phyloP scores from a whole-genome alignment of 2,113 vertebrate species.

The Columba livia region DNA sequence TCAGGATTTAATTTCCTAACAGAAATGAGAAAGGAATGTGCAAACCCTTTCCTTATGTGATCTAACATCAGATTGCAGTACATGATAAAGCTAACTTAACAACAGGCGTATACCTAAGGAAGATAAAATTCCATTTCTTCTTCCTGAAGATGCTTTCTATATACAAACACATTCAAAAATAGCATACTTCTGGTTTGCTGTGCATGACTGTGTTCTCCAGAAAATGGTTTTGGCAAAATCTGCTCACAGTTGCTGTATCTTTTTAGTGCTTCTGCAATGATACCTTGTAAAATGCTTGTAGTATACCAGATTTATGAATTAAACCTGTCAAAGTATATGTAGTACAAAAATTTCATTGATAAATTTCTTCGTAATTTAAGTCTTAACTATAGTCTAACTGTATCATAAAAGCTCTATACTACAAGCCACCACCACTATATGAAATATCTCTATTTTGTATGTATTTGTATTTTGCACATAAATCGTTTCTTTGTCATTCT shows the following conservation, averaged over 20 bases:
- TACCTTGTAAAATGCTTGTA: not conserved
- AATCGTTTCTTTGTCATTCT: not conserved
- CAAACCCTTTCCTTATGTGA: not conserved
- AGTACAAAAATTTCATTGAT: not conserved
- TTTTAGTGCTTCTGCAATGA: slow-evolving; percentile 4
- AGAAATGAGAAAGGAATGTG: slow-evolving; percentile 28
- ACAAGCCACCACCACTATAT: not conserved
- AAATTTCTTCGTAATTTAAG: not conserved
- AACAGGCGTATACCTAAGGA: not conserved
- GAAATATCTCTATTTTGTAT: not conserved
- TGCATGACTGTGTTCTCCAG: not conserved
- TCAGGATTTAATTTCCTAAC: slow-evolving; percentile 44
- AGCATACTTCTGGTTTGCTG: not conserved
- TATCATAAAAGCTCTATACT: not conserved
- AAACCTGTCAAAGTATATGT: not conserved
- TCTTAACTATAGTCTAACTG: not conserved
- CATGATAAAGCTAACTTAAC: slow-evolving; percentile 10
- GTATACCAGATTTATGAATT: slow-evolving; percentile 40
- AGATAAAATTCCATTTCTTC: slow-evolving; percentile 10
- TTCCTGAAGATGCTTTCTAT: slow-evolving; percentile 15
- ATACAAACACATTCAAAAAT: slow-evolving; percentile 30
- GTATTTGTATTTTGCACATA: not conserved
- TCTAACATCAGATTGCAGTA: slow-evolving; percentile 20
- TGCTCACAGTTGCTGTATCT: not conserved
- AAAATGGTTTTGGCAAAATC: not conserved